phyloP scores from a whole-genome alignment of 2,113 vertebrate species.

The Fregetta grallaria region DNA sequence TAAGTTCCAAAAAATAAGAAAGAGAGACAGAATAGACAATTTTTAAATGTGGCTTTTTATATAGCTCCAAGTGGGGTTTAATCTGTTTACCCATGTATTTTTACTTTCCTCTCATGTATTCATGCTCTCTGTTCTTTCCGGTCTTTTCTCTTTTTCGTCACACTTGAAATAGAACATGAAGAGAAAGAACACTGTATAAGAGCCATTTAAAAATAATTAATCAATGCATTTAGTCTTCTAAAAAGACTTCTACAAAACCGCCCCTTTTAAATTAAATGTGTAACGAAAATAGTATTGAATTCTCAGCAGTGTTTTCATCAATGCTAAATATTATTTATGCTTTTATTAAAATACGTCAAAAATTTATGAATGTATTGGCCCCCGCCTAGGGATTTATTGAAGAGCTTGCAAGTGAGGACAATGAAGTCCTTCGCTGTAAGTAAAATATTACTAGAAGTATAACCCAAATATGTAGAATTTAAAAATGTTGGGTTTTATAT shows the following conservation, averaged over 20 bases:
- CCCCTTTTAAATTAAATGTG: neutral
- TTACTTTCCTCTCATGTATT: neutral
- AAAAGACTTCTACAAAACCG: neutral
- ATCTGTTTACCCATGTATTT: neutral
- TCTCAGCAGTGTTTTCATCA: neutral
- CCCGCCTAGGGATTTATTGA: neutral
- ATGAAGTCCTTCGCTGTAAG: neutral
- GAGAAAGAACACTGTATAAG: neutral
- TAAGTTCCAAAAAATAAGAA: neutral
- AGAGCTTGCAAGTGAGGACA: neutral
- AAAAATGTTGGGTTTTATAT: neutral
- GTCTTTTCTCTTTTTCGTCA: neutral
- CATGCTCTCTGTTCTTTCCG: neutral
- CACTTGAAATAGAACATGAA: neutral
- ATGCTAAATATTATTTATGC: neutral
- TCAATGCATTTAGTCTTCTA: neutral
- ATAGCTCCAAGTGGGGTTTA: neutral
- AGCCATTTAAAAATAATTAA: slow-evolving; percentile 17
- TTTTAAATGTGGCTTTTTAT: neutral
- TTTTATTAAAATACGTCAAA: neutral
- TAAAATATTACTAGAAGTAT: neutral
- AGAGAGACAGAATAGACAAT: too few relatives aligned
- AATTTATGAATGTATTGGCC: neutral
- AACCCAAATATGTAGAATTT: neutral
- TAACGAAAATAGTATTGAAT: neutral